phyloP scores from a whole-genome alignment of 2,888 invertebrate species.

The Drosophila robusta region DNA sequence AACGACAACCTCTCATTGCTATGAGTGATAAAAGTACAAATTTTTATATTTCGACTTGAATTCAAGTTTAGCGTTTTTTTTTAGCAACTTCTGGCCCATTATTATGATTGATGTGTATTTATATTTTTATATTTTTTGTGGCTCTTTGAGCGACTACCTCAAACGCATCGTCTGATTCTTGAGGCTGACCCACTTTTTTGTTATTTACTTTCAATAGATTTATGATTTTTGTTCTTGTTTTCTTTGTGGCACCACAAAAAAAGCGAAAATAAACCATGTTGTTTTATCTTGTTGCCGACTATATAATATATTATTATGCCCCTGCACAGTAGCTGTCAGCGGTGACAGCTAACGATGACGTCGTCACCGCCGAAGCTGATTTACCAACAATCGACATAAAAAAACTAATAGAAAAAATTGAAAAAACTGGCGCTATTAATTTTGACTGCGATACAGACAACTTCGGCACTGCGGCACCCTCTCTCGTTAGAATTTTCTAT shows the following conservation, averaged over 20 bases:
- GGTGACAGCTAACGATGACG: conserved; percentile 65
- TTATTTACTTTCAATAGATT: conserved; percentile 73
- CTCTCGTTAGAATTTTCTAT: conserved; percentile 21
- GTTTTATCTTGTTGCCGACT: conserved; percentile 30
- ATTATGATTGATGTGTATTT: conserved; percentile 68
- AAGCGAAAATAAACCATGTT: conserved; percentile 41
- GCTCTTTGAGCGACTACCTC: conserved; percentile 33
- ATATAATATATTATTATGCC: conserved; percentile 47
- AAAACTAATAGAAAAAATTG: conserved; percentile 12
- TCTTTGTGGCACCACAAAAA: conserved; percentile 25
- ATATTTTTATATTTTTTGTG: not conserved
- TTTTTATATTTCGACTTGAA: conserved; percentile 21
- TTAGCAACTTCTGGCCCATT: conserved; percentile 6
- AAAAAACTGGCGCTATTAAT: conserved; percentile 60
- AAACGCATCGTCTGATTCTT: conserved; percentile 27
- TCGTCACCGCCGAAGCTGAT: conserved; percentile 24
- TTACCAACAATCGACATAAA: conserved; percentile 16
- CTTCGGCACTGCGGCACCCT: not conserved
- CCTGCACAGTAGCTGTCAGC: conserved; percentile 55
- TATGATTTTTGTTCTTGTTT: conserved; percentile 44
- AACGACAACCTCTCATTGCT: conserved; percentile 15
- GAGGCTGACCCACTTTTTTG: conserved; percentile 66
- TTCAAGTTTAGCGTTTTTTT: conserved; percentile 16
- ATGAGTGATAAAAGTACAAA: conserved; percentile 6
- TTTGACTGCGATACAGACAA: conserved; percentile 40